A percentile compares a stretch with the other conserved stretches of the same genome.
Conservation (phyloP, 1,140 invertebrate genomes). For the Agraylea sexmaculata region DNA sequence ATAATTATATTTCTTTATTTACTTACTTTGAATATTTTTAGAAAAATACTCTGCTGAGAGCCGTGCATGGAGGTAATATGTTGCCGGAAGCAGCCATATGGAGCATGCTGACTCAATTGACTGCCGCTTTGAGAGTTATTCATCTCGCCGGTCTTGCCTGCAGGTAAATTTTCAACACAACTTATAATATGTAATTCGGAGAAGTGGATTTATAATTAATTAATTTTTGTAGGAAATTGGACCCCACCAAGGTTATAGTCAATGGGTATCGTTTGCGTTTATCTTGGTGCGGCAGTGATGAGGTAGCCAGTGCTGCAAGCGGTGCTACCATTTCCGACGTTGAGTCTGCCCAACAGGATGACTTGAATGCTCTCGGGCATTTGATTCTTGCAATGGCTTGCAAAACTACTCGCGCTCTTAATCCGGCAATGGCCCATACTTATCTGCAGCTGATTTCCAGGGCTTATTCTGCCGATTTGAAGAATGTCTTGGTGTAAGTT, state of each 20-base stretch:
- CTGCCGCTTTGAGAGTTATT: conserved; percentile 83
- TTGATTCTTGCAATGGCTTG: conserved; percentile 84
- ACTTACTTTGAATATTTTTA: conserved; percentile 23
- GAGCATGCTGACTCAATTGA: conserved; percentile 92
- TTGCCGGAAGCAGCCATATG: conserved; percentile 87
- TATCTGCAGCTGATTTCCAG: conserved; percentile 82
- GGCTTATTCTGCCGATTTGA: conserved; percentile 84
- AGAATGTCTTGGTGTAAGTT: conserved; percentile 85
- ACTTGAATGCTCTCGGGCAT: conserved; percentile 83
- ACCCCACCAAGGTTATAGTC: conserved; percentile 85
- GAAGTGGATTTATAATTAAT: not conserved
- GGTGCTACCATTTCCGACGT: conserved; percentile 25
- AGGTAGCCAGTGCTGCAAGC: conserved; percentile 20
- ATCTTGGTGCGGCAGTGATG: conserved; percentile 30
- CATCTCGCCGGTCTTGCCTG: conserved; percentile 70
- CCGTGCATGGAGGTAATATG: conserved; percentile 52
- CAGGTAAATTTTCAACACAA: conserved; percentile 34
- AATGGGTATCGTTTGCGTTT: conserved; percentile 56
- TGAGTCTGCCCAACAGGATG: conserved; percentile 60
- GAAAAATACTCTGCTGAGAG: conserved; percentile 59
- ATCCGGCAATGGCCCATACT: conserved; percentile 65
- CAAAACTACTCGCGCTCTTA: conserved; percentile 73
- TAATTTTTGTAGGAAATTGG: conserved; percentile 49
- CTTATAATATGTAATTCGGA: not conserved
- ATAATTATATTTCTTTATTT: conserved; percentile 1